Evolutionary conservation across 2,797 vertebrate species (phyloP).

Genomic region (Phrynocephalus forsythii): DNA sequence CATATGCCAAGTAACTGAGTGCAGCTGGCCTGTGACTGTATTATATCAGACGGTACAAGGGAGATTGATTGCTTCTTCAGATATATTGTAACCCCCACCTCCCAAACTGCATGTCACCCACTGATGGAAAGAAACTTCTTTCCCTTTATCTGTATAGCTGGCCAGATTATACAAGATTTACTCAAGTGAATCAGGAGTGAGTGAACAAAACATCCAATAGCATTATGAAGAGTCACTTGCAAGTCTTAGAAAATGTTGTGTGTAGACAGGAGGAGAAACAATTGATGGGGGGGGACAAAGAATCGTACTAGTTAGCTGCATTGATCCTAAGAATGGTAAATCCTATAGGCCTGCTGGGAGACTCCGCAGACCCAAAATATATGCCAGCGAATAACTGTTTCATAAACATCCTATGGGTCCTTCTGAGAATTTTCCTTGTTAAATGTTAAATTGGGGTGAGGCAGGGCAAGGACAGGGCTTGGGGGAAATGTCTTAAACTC

Average conservation of each 20-base stretch:
- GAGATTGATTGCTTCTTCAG: not conserved
- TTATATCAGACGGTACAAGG: not conserved
- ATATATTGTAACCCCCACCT: too few relatives aligned
- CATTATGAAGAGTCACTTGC: not conserved
- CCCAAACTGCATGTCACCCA: not conserved
- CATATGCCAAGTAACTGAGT: not conserved
- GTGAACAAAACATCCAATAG: not conserved
- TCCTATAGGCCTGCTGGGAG: too few relatives aligned
- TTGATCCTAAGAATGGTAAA: too few relatives aligned
- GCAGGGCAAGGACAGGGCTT: too few relatives aligned
- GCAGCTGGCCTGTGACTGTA: not conserved
- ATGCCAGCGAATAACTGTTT: too few relatives aligned
- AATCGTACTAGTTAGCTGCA: too few relatives aligned
- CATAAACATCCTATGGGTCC: too few relatives aligned
- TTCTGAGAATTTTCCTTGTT: too few relatives aligned
- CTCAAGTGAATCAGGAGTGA: not conserved
- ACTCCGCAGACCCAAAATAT: too few relatives aligned
- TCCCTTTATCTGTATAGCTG: not conserved
- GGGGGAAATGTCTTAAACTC: not conserved
- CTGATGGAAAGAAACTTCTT: not conserved
- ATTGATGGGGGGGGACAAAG: too few relatives aligned
- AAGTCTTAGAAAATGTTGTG: not conserved
- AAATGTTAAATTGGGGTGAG: too few relatives aligned
- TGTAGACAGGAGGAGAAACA: too few relatives aligned
- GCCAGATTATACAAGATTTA: not conserved